A percentile compares a stretch with the other conserved stretches of the same genome.
Conservation (phyloP, 2,888 invertebrate genomes). For the Amiota minor region DNA sequence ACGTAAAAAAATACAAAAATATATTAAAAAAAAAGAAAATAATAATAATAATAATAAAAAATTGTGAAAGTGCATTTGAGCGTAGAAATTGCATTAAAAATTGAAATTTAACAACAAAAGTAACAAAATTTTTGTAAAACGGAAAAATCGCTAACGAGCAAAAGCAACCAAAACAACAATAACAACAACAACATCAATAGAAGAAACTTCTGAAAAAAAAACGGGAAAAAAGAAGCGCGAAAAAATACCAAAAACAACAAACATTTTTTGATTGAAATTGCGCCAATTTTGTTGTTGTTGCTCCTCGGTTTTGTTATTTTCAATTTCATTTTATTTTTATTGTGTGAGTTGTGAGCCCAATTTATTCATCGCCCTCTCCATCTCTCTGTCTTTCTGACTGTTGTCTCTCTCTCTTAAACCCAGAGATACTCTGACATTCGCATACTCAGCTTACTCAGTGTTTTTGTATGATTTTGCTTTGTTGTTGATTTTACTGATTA, state of each 20-base stretch:
- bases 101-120: slow-evolving; percentile 49
- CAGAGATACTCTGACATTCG: no score
- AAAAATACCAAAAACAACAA: slow-evolving; percentile 33
- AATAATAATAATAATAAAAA: slow-evolving; percentile 28
- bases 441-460: no score
- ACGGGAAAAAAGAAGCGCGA: slow-evolving; percentile 23
- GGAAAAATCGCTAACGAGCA: slow-evolving; percentile 56
- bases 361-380: neutral
- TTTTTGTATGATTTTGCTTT: neutral
- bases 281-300: slow-evolving; percentile 41
- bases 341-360: neutral
- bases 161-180: slow-evolving; percentile 46
- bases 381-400: neutral
- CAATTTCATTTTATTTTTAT: neutral
- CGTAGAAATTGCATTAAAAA: slow-evolving; percentile 65
- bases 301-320: no score
- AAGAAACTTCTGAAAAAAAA: slow-evolving; percentile 1
- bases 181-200: slow-evolving; percentile 16
- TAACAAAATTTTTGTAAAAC: slow-evolving; percentile 33
- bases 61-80: slow-evolving; percentile 59
- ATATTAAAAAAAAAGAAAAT: slow-evolving; percentile 35
- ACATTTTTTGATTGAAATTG: slow-evolving; percentile 65
- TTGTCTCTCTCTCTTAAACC: no score
- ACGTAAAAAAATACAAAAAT: slow-evolving; percentile 18
- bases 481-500: slow-evolving; percentile 22